These are phyloP conservation scores for Hyphantria cunea DNA, from an alignment of 1,140 invertebrate genomes.

Conservation along the genomic window DNA sequence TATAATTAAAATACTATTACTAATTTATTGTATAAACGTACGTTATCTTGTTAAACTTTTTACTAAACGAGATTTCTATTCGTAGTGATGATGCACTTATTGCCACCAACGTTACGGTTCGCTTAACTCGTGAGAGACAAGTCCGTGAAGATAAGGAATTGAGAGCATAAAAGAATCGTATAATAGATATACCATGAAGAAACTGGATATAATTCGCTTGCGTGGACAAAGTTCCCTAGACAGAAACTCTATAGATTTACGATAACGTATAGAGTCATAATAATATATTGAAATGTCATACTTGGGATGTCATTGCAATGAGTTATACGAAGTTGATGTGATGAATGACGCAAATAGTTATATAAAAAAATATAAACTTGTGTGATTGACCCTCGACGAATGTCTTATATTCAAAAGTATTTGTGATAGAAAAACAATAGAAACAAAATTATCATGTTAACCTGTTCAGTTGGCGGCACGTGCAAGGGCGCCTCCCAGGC, in stretches of 20 bases:
- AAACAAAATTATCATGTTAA: too few species aligned
- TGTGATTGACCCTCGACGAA: slow-evolving; percentile 1
- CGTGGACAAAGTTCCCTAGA: neutral
- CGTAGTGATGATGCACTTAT: slow-evolving; percentile 4
- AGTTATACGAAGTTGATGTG: neutral
- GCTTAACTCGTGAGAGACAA: slow-evolving; percentile 1
- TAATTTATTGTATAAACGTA: too few species aligned
- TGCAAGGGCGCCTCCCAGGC: too few species aligned
- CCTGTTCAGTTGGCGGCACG: slow-evolving; percentile 51
- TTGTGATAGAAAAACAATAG: too few species aligned
- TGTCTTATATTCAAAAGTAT: neutral
- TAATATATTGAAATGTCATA: neutral
- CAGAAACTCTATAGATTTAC: neutral
- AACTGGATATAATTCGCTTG: neutral
- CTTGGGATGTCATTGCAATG: neutral
- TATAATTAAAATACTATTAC: too few species aligned
- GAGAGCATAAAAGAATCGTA: neutral
- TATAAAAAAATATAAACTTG: neutral
- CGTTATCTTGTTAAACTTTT: neutral
- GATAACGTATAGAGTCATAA: slow-evolving; percentile 1
- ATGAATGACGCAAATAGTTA: neutral
- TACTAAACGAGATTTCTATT: neutral
- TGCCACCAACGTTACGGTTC: neutral
- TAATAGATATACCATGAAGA: neutral
- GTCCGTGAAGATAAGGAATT: slow-evolving; percentile 2